Evolutionary conservation across 2,797 vertebrate genomes (phyloP).

Genomic region (Karalla daura): DNA sequence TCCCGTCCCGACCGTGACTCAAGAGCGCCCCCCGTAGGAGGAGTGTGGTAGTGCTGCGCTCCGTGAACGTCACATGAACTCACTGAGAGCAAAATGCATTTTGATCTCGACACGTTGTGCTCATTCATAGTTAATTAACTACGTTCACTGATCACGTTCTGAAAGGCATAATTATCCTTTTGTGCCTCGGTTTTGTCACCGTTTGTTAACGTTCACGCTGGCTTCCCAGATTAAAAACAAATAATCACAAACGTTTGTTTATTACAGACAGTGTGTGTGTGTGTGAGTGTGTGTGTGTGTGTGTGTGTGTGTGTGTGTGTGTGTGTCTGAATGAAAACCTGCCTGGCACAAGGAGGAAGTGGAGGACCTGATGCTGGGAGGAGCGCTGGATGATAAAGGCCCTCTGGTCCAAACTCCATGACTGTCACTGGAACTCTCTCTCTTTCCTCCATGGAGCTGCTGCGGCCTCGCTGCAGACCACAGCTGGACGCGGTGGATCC

Average conservation of each 20-base stretch:
- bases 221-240: background rate
- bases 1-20: constrained; percentile 60
- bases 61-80: background rate
- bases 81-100: background rate
- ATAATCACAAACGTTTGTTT: no score
- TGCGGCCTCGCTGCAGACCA: no score
- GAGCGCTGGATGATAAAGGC: no score
- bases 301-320: no score
- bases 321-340: no score
- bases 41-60: constrained; percentile 16
- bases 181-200: background rate
- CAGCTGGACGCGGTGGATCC: no score
- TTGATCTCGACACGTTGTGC: constrained; percentile 16
- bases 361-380: no score
- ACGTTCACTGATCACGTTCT: constrained; percentile 11
- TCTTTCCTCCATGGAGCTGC: no score
- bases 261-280: background rate
- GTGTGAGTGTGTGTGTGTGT: no score
- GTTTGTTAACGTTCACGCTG: background rate
- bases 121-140: constrained; percentile 20
- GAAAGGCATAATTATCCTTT: constrained; percentile 20
- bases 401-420: no score
- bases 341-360: no score
- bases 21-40: constrained; percentile 76
- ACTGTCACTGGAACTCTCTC: no score